Percentiles rank a stretch among this genome's conserved stretches.
Evolutionary conservation across 2,888 invertebrate genomes (phyloP).

Genomic region (Dolomedes plantarius): DNA sequence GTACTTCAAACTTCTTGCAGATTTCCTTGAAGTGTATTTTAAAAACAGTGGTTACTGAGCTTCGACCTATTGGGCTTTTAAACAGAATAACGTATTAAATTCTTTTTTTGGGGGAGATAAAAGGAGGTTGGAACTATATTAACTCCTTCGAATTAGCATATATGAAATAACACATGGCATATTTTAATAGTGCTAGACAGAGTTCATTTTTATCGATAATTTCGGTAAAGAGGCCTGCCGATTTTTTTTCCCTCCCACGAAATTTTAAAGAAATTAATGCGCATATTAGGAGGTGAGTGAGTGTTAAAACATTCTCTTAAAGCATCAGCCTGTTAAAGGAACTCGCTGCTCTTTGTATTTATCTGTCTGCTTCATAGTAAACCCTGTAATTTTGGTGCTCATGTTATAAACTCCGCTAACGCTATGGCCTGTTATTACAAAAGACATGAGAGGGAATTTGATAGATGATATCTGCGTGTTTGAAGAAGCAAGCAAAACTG

Average conservation of each 20-base stretch:
- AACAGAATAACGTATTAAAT: conserved; percentile 47
- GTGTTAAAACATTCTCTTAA: conserved; percentile 23
- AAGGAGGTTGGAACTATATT: conserved; percentile 27
- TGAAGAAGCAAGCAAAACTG: conserved; percentile 32
- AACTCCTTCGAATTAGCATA: conserved; percentile 59
- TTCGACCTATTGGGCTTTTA: conserved; percentile 8
- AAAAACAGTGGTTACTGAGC: conserved; percentile 50
- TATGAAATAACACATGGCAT: conserved; percentile 52
- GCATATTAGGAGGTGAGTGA: conserved; percentile 18
- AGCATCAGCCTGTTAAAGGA: conserved; percentile 31
- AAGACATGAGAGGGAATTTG: conserved; percentile 38
- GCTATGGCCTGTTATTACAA: conserved; percentile 54
- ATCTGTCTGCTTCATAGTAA: conserved; percentile 41
- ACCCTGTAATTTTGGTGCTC: conserved; percentile 61
- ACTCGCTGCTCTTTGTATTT: conserved; percentile 32
- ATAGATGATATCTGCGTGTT: conserved; percentile 54
- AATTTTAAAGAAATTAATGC: conserved; percentile 58
- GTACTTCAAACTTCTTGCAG: conserved; percentile 40
- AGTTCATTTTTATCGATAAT: conserved; percentile 54
- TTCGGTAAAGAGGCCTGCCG: background rate
- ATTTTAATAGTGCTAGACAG: conserved; percentile 33
- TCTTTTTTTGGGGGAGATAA: background rate
- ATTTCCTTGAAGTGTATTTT: conserved; percentile 37
- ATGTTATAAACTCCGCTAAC: background rate
- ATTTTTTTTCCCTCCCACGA: background rate